A percentile compares a stretch with the other conserved stretches of the same genome.
Evolutionary conservation across 35 echinoderm and acorn worm species (phyloP).

Genomic region (Hemicentrotus pulcherrimus): DNA sequence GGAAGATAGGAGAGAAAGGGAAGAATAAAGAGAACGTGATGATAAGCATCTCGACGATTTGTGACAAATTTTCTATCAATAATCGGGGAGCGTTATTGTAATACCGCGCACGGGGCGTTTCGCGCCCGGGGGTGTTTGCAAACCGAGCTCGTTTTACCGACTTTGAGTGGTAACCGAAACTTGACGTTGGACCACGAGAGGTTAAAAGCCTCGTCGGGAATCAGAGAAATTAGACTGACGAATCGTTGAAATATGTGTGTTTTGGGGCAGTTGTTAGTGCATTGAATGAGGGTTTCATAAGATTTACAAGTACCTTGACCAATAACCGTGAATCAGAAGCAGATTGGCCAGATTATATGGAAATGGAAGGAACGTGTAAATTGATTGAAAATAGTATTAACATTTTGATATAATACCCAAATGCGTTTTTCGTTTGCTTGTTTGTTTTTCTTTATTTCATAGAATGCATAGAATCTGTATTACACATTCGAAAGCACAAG

Average conservation of each 20-base stretch:
- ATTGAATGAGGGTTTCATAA: neutral
- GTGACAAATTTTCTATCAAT: constrained; percentile 19
- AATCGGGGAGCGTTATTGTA: neutral
- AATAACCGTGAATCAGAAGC: neutral
- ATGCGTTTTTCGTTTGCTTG: too few species aligned
- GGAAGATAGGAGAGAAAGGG: neutral
- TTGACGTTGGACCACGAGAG: neutral
- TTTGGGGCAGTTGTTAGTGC: neutral
- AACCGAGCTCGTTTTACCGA: neutral
- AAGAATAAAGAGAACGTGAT: neutral
- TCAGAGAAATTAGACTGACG: neutral
- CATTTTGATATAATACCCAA: too few species aligned
- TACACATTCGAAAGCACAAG: too few species aligned
- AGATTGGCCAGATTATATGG: too few species aligned
- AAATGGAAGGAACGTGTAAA: too few species aligned
- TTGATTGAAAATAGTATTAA: too few species aligned
- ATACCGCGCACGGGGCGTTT: neutral
- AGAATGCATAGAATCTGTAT: too few species aligned
- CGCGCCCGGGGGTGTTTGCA: constrained; percentile 35
- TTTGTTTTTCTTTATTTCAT: too few species aligned
- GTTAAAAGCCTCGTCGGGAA: neutral
- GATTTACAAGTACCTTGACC: neutral
- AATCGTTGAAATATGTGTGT: constrained; percentile 12
- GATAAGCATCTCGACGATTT: constrained; percentile 3
- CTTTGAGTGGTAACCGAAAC: neutral